Evolutionary conservation across 2,797 vertebrate genomes (phyloP), one percentile per base, ranked within the genome.

Genomic region (Rhynchotus rufescens): DNA sequence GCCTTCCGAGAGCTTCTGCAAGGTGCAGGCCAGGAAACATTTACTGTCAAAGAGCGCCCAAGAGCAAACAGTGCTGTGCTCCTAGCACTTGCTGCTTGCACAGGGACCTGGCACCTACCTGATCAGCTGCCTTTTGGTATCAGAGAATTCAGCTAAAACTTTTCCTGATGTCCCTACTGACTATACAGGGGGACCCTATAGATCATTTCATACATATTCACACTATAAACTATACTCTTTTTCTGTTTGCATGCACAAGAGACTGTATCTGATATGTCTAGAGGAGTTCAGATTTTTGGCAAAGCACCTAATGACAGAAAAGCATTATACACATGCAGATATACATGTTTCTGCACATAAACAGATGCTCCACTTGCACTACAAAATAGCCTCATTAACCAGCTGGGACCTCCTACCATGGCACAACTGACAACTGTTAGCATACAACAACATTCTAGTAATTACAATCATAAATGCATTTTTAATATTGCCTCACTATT

Each of bases 401-500:
- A 84, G 30, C 3, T 61, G 76, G n/a, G 93, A 92, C 92, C 92
- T 90, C 91, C 88, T 91, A 94, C 57, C 44, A 11, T 16, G 83
- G 80, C 85, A 93, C 47, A 77, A 89, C 87, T 74, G 47, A 91
- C 90, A 92, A 34, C 75, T 44, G 78, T 85, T 79, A 90, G 47
- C 85, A 84, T 60, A 83, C 21, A 89, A 52, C 52, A 90, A 73
- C 84, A 74, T 47, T 60, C 80, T 26, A 87, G 75, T 91, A 92
- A 96, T 82, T 92, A 76, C 91, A 94, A 75, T 42, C 40, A 3
- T 75, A 91, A 92, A 83, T 88, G 76, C 26, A 66, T 42, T 93
- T 94, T 91, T 76, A 94, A 91, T 86, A 67, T 25, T 69, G n/a
- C 76, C 93, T 84, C 88, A 89, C 76, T 73, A 83, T 86, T 90